Conservation (phyloP, 1,140 invertebrate species). For the Drosophila rhopaloa region DNA sequence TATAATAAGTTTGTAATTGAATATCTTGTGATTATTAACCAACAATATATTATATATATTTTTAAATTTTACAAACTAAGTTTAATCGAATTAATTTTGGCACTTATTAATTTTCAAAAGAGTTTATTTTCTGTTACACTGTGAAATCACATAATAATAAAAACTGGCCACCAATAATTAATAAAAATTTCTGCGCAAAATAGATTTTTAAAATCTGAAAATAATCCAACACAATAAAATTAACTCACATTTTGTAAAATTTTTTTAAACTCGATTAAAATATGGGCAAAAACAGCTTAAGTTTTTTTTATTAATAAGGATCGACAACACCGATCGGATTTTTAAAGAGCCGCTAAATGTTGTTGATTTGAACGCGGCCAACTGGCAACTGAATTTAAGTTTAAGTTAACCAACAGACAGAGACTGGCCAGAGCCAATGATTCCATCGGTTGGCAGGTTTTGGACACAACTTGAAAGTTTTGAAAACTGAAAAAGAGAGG, state of each 20-base stretch:
- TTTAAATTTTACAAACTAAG: too few species aligned
- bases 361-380: slow-evolving; percentile 68
- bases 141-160: too few species aligned
- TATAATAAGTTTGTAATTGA: too few species aligned
- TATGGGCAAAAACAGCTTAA: not conserved
- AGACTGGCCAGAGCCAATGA: slow-evolving; percentile 30
- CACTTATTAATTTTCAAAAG: too few species aligned
- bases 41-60: too few species aligned
- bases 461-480: slow-evolving; percentile 69
- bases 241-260: slow-evolving; percentile 41
- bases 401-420: slow-evolving; percentile 31
- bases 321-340: slow-evolving; percentile 3
- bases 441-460: slow-evolving; percentile 34
- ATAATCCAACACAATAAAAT: too few species aligned
- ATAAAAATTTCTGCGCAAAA: too few species aligned
- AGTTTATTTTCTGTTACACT: too few species aligned
- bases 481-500: slow-evolving; percentile 39
- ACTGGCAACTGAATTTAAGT: slow-evolving; percentile 64
- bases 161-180: too few species aligned
- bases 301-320: slow-evolving; percentile 4
- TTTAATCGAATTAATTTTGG: too few species aligned
- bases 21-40: too few species aligned
- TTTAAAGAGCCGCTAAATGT: slow-evolving; percentile 35
- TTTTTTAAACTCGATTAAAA: not conserved
- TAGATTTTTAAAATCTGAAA: too few species aligned